phyloP scores from a whole-genome alignment of 2,888 invertebrate species.

The Aradus depressus region DNA sequence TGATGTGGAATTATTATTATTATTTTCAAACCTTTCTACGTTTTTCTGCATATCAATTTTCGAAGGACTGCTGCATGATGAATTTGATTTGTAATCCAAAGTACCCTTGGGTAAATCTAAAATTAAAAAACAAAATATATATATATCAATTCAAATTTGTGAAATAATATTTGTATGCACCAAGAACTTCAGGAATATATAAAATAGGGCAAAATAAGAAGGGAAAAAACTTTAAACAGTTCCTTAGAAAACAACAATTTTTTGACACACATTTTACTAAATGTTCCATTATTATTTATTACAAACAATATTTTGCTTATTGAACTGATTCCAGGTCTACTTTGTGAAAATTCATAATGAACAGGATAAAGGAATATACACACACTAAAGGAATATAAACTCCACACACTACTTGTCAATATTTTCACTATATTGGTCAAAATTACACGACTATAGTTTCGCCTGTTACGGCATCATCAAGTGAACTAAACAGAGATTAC shows the following conservation, averaged over 20 bases:
- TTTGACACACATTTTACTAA: background rate
- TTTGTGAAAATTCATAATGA: no score
- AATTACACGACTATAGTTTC: no score
- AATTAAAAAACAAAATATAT: slow-evolving; percentile 34
- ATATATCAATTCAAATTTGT: background rate
- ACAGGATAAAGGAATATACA: no score
- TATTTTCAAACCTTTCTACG: slow-evolving; percentile 43
- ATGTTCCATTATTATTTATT: background rate
- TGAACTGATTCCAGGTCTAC: no score
- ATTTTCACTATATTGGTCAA: no score
- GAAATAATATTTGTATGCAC: background rate
- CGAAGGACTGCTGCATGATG: slow-evolving; percentile 79
- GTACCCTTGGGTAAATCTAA: slow-evolving; percentile 82
- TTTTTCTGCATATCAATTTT: slow-evolving; percentile 50
- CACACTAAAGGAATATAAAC: no score
- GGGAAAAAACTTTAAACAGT: background rate
- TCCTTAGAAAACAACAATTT: background rate
- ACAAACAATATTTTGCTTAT: no score
- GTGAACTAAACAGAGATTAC: no score
- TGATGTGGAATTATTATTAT: no score
- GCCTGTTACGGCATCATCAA: no score
- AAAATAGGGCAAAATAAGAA: background rate
- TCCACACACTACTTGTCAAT: no score
- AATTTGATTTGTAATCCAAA: slow-evolving; percentile 78
- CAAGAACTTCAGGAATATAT: background rate